Evolutionary conservation across 2,888 invertebrate species (phyloP).

Genomic region (Melanophora roralis): DNA sequence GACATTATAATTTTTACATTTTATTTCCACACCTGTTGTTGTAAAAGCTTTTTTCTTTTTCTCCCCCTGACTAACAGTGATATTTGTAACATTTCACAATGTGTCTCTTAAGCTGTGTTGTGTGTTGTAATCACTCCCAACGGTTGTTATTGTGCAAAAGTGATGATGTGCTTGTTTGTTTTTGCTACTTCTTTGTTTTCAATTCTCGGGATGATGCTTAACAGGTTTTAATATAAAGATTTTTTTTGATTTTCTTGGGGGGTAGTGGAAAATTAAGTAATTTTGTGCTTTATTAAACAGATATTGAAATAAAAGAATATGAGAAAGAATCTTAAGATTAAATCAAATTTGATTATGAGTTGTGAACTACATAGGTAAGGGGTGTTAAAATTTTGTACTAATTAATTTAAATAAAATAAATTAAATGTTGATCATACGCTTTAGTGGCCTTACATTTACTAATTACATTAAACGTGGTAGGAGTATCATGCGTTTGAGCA

Average conservation of each 20-base stretch:
- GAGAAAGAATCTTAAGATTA: background rate
- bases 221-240: background rate
- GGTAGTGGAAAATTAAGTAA: slow-evolving; percentile 45
- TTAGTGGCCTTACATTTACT: too few species aligned
- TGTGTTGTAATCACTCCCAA: slow-evolving; percentile 52
- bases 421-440: too few species aligned
- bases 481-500: too few species aligned
- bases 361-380: too few species aligned
- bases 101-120: background rate
- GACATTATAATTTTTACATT: slow-evolving; percentile 38
- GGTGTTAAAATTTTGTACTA: too few species aligned
- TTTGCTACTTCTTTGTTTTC: background rate
- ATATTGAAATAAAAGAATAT: slow-evolving; percentile 13
- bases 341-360: slow-evolving; percentile 9
- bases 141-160: slow-evolving; percentile 46
- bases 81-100: background rate
- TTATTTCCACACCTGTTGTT: slow-evolving; percentile 51
- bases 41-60: background rate
- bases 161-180: slow-evolving; percentile 39
- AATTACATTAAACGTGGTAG: too few species aligned
- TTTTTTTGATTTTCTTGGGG: background rate
- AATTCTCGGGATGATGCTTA: slow-evolving; percentile 32
- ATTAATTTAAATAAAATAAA: too few species aligned
- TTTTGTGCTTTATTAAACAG: slow-evolving; percentile 45
- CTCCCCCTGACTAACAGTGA: background rate